Evolutionary conservation across 2,888 invertebrate genomes (phyloP), one percentile per base, ranked within the genome.

Genomic region (Phrixothrix hirtus): DNA sequence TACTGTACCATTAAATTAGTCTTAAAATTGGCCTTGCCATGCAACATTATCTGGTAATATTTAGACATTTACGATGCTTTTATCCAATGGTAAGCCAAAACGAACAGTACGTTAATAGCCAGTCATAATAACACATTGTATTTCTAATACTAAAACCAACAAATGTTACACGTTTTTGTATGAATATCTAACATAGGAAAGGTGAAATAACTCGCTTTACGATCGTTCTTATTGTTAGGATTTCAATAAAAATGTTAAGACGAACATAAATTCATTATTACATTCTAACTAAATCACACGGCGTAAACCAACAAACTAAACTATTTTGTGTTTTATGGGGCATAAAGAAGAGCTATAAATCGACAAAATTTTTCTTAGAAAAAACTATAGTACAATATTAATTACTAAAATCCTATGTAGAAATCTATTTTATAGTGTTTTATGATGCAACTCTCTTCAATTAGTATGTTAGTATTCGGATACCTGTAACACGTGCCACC

Each of bases 271-370:
- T 50, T 55, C 51, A 48, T 55, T 51, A 51, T 51, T 46, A 47
- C 50, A 39, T 42, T 43, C 43, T 42, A 51, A 51, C 55, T 35
- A 55, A 55, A 55, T 51, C 46, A 55, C 51, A 38, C 29, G 38
- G 42, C 46, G 36, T 55, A 55, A 55, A 55, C 51, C 51, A 55
- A 55, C 55, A 55, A 51, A 46, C 45, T 47, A 47, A 51, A 51
- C 45, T 35, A 51, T 43, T 46, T 38, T 51, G 51, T 45, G 42
- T 50, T 46, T 55, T 55, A 51, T 48, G 46, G 46, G 32, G 32
- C 55, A 55, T 55, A 51, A 55, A 55, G 41, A 51, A 21, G 44
- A 25, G 11, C 10, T 17, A 37, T 53, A 53, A 53, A 53, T 53
- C 52, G 42, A 46, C 7, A 12, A 21, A 31, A 32, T 31, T 31